These are phyloP conservation scores for Aricia agestis DNA, from an alignment of 1,140 invertebrate species.

Conservation along the genomic window DNA sequence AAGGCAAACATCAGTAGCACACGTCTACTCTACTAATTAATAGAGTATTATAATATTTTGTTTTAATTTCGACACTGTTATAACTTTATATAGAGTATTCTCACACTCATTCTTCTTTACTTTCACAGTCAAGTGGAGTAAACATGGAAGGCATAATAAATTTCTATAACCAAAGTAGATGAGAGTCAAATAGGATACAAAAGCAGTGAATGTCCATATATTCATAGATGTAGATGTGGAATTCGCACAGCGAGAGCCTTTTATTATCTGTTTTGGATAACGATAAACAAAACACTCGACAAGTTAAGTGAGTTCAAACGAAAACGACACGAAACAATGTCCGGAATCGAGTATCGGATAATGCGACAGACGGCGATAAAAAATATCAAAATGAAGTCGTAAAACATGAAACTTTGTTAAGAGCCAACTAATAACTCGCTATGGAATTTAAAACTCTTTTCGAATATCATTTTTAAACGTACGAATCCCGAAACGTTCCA, in stretches of 20 bases:
- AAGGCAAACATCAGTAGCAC: too few species aligned
- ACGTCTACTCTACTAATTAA: too few species aligned
- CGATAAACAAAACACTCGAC: background rate
- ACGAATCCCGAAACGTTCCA: slow-evolving; percentile 6
- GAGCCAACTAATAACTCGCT: background rate
- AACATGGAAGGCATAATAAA: too few species aligned
- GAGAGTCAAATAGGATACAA: too few species aligned
- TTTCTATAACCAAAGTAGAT: too few species aligned
- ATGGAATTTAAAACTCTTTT: background rate
- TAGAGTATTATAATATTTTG: too few species aligned
- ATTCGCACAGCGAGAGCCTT: background rate
- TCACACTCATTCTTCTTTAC: too few species aligned
- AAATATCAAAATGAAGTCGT: background rate
- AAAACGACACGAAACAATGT: background rate
- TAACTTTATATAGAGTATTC: too few species aligned
- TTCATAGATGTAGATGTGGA: background rate
- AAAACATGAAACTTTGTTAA: background rate
- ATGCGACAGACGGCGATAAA: background rate
- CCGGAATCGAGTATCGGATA: background rate
- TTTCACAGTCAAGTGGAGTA: too few species aligned
- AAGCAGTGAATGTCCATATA: too few species aligned
- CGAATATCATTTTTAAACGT: slow-evolving; percentile 14
- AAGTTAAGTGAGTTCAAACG: background rate
- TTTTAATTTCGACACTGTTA: too few species aligned
- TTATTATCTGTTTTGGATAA: background rate